Conservation (phyloP, 2,113 vertebrate genomes). For the Colaptes auratus region DNA sequence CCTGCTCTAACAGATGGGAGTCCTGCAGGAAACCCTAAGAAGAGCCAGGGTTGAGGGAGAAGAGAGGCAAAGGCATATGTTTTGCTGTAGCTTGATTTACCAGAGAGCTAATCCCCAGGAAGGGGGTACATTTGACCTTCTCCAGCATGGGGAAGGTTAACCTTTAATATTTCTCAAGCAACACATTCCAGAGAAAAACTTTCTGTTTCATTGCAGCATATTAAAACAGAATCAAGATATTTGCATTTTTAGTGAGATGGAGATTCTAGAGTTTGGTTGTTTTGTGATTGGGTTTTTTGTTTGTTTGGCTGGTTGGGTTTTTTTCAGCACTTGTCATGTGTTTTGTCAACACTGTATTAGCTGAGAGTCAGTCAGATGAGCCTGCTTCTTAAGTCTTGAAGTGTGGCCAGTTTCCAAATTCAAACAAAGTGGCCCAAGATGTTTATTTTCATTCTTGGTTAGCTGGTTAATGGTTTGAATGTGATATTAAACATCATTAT, state of each 20-base stretch:
- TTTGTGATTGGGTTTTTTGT: background rate
- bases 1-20: constrained; percentile 65
- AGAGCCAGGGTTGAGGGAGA: constrained; percentile 53
- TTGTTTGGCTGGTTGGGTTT: background rate
- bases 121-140: constrained; percentile 58
- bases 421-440: background rate
- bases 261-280: background rate
- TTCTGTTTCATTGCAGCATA: background rate
- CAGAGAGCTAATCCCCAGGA: constrained; percentile 44
- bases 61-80: constrained; percentile 61
- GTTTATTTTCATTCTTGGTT: constrained; percentile 47
- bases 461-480: constrained; percentile 24
- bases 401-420: constrained; percentile 5
- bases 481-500: constrained; percentile 7
- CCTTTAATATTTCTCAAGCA: constrained; percentile 50
- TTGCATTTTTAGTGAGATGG: background rate
- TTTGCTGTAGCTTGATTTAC: constrained; percentile 59
- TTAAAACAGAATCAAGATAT: background rate
- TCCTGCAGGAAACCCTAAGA: constrained; percentile 61
- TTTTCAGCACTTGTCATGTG: background rate
- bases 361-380: background rate
- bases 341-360: background rate
- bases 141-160: constrained; percentile 39
- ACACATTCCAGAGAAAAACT: background rate
- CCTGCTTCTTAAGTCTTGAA: background rate